Conservation (phyloP, 2,888 invertebrate species). For the Philopedon plagiatum region DNA sequence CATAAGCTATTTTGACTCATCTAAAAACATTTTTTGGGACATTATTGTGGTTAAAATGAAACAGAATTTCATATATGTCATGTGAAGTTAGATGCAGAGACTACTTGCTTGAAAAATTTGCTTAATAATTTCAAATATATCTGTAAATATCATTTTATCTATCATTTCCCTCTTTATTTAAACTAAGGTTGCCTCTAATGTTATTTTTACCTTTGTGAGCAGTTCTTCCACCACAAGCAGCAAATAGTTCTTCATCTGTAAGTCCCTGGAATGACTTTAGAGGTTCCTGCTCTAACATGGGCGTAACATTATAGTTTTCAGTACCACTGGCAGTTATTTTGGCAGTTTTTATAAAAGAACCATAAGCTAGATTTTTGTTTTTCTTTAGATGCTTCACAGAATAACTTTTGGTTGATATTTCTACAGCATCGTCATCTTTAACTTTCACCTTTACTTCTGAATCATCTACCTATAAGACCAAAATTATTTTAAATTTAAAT, state of each 20-base stretch:
- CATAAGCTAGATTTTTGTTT: constrained; percentile 64
- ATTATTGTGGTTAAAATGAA: too few relatives aligned
- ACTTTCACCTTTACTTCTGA: constrained; percentile 57
- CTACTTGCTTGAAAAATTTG: too few relatives aligned
- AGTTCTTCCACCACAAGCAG: constrained; percentile 85
- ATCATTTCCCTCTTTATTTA: too few relatives aligned
- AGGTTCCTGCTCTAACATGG: constrained; percentile 46
- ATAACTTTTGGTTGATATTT: constrained; percentile 65
- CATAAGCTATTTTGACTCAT: too few relatives aligned
- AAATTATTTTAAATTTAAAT: not conserved
- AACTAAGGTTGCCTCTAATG: not conserved
- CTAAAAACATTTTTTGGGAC: too few relatives aligned
- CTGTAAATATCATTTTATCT: too few relatives aligned
- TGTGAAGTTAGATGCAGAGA: too few relatives aligned
- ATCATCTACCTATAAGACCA: constrained; percentile 41
- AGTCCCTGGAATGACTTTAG: constrained; percentile 63
- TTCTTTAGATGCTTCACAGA: constrained; percentile 62
- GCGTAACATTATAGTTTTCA: constrained; percentile 59
- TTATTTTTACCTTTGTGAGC: constrained; percentile 80
- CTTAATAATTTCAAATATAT: too few relatives aligned
- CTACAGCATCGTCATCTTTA: constrained; percentile 60
- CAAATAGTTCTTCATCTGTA: constrained; percentile 85
- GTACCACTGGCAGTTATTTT: constrained; percentile 66
- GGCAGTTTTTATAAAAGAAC: constrained; percentile 69
- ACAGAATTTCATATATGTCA: too few relatives aligned